Evolutionary conservation across 2,113 vertebrate species (phyloP).

Genomic region (Polypterus bichir): DNA sequence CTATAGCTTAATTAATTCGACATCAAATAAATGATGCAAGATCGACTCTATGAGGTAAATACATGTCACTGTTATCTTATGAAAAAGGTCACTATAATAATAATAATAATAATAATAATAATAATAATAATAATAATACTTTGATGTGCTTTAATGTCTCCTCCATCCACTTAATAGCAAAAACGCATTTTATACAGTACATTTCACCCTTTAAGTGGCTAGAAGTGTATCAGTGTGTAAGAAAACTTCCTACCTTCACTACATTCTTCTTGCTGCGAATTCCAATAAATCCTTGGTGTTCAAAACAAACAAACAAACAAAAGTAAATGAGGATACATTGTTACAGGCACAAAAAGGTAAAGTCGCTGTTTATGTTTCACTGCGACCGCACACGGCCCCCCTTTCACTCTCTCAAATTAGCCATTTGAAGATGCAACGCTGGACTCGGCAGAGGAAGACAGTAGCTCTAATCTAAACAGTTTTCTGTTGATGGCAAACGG

Average conservation of each 20-base stretch:
- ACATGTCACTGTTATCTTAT: too few species aligned
- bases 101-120: too few species aligned
- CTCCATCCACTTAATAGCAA: too few species aligned
- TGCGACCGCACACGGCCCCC: conserved; percentile 1
- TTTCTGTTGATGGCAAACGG: conserved; percentile 47
- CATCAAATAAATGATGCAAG: too few species aligned
- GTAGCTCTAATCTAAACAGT: conserved; percentile 46
- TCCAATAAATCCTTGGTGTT: conserved; percentile 8
- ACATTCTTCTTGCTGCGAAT: not conserved
- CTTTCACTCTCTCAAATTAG: conserved; percentile 19
- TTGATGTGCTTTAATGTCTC: too few species aligned
- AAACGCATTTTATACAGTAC: too few species aligned
- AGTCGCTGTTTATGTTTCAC: conserved; percentile 13
- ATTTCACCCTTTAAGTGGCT: too few species aligned
- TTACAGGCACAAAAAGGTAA: conserved; percentile 6
- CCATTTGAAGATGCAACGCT: conserved; percentile 32
- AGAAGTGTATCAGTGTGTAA: not conserved
- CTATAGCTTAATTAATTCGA: too few species aligned
- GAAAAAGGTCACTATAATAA: too few species aligned
- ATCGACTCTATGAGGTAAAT: too few species aligned
- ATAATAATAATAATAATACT: too few species aligned
- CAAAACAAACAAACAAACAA: conserved; percentile 14
- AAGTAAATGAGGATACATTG: conserved; percentile 11
- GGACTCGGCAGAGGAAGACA: conserved; percentile 22
- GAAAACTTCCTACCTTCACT: conserved; percentile 14